These are phyloP conservation scores for Cheilosia urbana DNA, from an alignment of 2,888 invertebrate species.

Conservation along the genomic window DNA sequence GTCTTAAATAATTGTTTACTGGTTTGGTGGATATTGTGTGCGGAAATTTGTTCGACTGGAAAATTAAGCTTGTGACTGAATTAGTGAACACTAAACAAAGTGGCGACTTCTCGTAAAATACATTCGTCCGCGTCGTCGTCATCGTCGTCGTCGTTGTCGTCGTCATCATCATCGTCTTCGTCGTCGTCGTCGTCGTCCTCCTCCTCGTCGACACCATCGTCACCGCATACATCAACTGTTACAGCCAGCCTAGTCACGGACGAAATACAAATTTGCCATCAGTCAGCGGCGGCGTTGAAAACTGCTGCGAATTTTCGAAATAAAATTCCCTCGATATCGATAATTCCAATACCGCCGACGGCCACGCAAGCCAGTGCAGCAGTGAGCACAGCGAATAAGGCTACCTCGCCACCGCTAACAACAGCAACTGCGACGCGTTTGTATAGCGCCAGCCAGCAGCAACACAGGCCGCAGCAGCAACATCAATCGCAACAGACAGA, in stretches of 20 bases:
- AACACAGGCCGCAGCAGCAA: constrained; percentile 81
- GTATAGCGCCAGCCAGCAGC: constrained; percentile 49
- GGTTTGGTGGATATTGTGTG: constrained; percentile 6
- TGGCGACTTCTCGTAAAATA: constrained; percentile 77
- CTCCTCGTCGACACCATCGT: constrained; percentile 56
- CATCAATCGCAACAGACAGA: constrained; percentile 83
- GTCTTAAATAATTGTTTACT: constrained; percentile 48
- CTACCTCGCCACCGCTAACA: constrained; percentile 81
- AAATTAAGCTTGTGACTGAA: constrained; percentile 31
- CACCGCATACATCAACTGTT: constrained; percentile 48
- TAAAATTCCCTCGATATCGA: constrained; percentile 83
- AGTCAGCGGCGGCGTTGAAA: constrained; percentile 68
- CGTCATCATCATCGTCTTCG: constrained; percentile 61
- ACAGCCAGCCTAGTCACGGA: constrained; percentile 69
- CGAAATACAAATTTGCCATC: constrained; percentile 73
- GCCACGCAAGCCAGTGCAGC: constrained; percentile 73
- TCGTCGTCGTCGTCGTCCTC: constrained; percentile 62
- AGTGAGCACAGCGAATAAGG: constrained; percentile 78
- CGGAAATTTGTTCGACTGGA: neutral
- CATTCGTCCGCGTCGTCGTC: constrained; percentile 72
- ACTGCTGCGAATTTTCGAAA: constrained; percentile 80
- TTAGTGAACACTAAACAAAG: constrained; percentile 73
- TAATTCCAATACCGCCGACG: constrained; percentile 80
- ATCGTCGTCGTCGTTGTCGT: constrained; percentile 57
- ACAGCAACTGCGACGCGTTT: constrained; percentile 31